Base-by-base conservation (phyloP, 1,140 invertebrate species). In the Bombus affinis region DNA sequence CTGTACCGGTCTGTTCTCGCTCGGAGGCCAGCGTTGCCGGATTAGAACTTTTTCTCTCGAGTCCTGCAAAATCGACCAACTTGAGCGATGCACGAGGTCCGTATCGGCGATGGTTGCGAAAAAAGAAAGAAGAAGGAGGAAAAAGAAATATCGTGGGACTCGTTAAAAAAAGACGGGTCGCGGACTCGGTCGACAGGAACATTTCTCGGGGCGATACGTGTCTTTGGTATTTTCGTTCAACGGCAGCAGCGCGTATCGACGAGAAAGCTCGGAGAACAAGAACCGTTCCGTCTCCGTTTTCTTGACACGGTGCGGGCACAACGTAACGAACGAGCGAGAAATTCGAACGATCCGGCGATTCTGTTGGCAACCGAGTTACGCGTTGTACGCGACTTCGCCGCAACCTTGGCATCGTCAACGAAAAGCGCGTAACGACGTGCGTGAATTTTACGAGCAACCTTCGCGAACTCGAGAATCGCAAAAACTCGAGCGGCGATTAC, bases 41-140 rank as follows among this genome's bases (percentile, higher is more conserved):
- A 90, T 85, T 90, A 90, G 75, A 86, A 90, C 71, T 90, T 90
- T 90, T 90, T 90, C 89, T 70, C 47, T 70, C 66, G 83, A 79
- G 81, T 86, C 71, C 81, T 79, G 72, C 87, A 71, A 89, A 82
- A 72, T 62, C 32, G 77, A 28, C 22, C 57, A 13, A 42, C 35
- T 44, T 13, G 28, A 25, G 18, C 44, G 35, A n/a, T 32, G 37
- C 44, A 6, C 35, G 57, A 35, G 13, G n/a, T 35, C 12, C n/a
- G 18, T 72, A 44, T 73, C 71, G 39, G n/a, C 28, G 4, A 44
- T 3, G 15, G 1, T 73, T 15, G n/a, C 12, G n/a, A 8, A 66
- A 32, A 66, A 6, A 32, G 15, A 9, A 18, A 66, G n/a, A 18
- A 25, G 37, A 77, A 53, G 75, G 13, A 37, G 32, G 53, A 65